These are phyloP conservation scores for Hirtodrosophila alboralis DNA, from an alignment of 2,888 invertebrate genomes.

Conservation along the genomic window DNA sequence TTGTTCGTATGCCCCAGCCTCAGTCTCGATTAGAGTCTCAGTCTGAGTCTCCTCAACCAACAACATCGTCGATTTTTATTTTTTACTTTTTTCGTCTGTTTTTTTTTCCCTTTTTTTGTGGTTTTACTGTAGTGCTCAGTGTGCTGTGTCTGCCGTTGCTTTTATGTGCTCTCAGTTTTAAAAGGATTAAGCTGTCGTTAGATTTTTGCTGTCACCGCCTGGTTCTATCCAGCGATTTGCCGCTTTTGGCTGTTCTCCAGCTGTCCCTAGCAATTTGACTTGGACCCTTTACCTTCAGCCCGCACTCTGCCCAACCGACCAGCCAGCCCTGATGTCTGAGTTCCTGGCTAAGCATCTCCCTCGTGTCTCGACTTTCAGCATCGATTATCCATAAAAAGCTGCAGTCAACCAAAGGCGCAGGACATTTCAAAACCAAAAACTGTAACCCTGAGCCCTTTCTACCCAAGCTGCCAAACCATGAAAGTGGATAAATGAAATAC, in stretches of 20 bases:
- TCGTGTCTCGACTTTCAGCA: constrained; percentile 50
- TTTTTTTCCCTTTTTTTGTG: constrained; percentile 27
- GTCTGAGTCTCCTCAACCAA: constrained; percentile 16
- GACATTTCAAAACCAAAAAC: constrained; percentile 20
- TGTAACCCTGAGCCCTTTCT: background rate
- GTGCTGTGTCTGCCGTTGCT: constrained; percentile 49
- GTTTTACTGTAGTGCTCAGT: constrained; percentile 38
- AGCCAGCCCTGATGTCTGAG: too few species aligned
- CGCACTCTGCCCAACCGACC: too few species aligned
- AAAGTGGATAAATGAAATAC: too few species aligned
- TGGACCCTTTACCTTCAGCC: too few species aligned
- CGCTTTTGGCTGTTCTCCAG: constrained; percentile 15
- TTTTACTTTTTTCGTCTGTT: constrained; percentile 1
- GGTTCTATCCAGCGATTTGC: background rate
- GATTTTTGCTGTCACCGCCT: constrained; percentile 44
- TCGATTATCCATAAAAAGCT: constrained; percentile 67
- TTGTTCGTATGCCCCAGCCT: constrained; percentile 53
- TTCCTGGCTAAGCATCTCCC: constrained; percentile 25
- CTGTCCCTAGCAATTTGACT: constrained; percentile 38
- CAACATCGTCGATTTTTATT: constrained; percentile 43
- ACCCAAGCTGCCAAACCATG: too few species aligned
- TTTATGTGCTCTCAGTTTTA: constrained; percentile 78
- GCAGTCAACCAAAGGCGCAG: constrained; percentile 29
- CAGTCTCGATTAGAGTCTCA: background rate
- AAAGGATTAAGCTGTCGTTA: constrained; percentile 78